Conservation (phyloP, 2,113 vertebrate species). For the Labeo catla region DNA sequence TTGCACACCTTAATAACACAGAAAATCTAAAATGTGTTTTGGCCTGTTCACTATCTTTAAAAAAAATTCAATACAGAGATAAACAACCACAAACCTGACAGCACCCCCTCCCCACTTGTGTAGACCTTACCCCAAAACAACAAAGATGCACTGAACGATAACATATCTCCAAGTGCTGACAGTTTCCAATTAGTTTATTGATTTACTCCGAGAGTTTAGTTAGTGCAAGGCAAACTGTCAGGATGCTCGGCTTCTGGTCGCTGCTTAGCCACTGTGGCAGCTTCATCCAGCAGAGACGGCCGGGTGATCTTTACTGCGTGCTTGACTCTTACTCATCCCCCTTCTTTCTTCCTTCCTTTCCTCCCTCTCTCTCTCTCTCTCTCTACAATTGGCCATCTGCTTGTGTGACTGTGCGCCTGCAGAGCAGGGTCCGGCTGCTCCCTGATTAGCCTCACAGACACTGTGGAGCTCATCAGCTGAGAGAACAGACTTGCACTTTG, state of each 20-base stretch:
- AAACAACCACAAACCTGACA: constrained; percentile 47
- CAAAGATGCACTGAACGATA: constrained; percentile 45
- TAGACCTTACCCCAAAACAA: constrained; percentile 44
- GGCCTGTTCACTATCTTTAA: constrained; percentile 34
- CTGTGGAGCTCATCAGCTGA: constrained; percentile 47
- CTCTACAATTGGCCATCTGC: constrained; percentile 43
- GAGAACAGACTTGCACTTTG: constrained; percentile 15
- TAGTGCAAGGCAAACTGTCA: constrained; percentile 56
- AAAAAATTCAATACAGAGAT: constrained; percentile 39
- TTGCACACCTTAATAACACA: constrained; percentile 38
- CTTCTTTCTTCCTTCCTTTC: background rate
- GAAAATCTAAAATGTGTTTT: constrained; percentile 17
- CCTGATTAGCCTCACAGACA: constrained; percentile 51
- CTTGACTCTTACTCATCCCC: background rate
- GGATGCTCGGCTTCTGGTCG: constrained; percentile 45
- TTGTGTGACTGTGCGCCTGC: constrained; percentile 33
- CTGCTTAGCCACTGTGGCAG: constrained; percentile 37
- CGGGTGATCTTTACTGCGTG: background rate
- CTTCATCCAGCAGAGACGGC: constrained; percentile 36
- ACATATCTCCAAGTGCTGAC: constrained; percentile 52
- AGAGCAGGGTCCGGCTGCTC: constrained; percentile 37
- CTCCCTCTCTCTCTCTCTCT: background rate
- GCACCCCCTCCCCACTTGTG: constrained; percentile 7
- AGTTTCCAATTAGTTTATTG: constrained; percentile 56
- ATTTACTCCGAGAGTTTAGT: constrained; percentile 49